Evolutionary conservation across 2,888 invertebrate genomes (phyloP), one percentile per base, ranked within the genome.

Genomic region (Torymus texanus): DNA sequence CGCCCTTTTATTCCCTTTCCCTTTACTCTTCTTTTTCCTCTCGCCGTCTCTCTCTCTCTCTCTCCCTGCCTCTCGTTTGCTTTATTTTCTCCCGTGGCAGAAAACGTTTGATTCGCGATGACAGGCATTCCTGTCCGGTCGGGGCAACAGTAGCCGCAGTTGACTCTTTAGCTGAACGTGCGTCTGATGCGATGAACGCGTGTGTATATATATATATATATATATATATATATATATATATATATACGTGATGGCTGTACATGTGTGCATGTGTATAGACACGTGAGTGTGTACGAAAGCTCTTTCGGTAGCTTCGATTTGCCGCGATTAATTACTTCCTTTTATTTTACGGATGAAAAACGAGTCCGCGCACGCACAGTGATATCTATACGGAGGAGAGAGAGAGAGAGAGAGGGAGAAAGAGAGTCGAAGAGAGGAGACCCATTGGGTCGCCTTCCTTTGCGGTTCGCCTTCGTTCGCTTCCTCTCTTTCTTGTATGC

Each of bases 51-150:
- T 59, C 63, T 79, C 68, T 67, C 65, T 67, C 72, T 76, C 16
- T 73, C 68, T 66, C 68, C 53, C 62, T 53, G 41, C 16, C 62
- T 70, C 67, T 62, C 71, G 16, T 16, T 56, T 56, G 13, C 78
- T 74, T 58, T 79, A 78, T 79, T 79, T 81, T 79, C 78, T 65
- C 53, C 59, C 79, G 63, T 71, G 68, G 84, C 85, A 85, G 84
- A 84, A 85, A 84, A 86, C 85, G 84, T 84, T 29, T 85, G 85
- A 86, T 86, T 85, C 85, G 82, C 85, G 85, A 86, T 87, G 87
- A 86, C 85, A 86, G 85, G 84, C 85, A 87, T 87, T 85, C 85
- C 84, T 85, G 83, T 83, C 83, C 84, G 82, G 84, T 83, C 81
- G 83, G 82, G 82, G 84, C 83, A 81, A 82, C 82, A 82, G 84